Conservation (phyloP, 2,113 vertebrate species). For the Varanus komodoensis region DNA sequence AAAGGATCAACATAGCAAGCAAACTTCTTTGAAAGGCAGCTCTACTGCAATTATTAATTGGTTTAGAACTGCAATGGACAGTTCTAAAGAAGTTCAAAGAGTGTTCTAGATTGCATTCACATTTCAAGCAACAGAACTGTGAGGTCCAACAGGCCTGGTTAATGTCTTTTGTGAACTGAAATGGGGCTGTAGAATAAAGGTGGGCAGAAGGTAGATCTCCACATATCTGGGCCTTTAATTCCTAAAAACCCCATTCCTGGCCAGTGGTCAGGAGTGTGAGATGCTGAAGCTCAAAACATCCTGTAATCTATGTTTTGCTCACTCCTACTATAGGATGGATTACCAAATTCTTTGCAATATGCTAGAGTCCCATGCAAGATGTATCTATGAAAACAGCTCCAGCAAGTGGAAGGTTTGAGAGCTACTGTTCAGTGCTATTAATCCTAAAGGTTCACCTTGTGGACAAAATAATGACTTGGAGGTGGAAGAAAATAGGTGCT, state of each 20-base stretch:
- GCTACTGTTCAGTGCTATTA: background rate
- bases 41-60: background rate
- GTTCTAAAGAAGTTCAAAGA: background rate
- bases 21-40: conserved; percentile 54
- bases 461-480: background rate
- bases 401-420: background rate
- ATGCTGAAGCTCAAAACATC: no score
- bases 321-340: background rate
- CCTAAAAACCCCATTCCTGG: no score
- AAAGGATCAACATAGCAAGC: conserved; percentile 49
- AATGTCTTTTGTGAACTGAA: background rate
- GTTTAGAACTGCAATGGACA: background rate
- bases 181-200: no score
- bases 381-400: background rate
- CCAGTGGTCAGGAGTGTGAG: no score
- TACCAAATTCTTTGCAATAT: background rate
- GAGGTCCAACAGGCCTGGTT: no score
- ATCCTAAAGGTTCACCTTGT: background rate
- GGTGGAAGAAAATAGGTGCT: no score
- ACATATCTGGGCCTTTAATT: no score
- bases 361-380: background rate
- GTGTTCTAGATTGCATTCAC: background rate
- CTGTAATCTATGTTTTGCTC: no score
- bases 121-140: background rate
- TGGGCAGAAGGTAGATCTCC: no score